A percentile compares a stretch with the other conserved stretches of the same genome.
phyloP scores from a whole-genome alignment of 23 tunicate species.

The Styela clava region DNA sequence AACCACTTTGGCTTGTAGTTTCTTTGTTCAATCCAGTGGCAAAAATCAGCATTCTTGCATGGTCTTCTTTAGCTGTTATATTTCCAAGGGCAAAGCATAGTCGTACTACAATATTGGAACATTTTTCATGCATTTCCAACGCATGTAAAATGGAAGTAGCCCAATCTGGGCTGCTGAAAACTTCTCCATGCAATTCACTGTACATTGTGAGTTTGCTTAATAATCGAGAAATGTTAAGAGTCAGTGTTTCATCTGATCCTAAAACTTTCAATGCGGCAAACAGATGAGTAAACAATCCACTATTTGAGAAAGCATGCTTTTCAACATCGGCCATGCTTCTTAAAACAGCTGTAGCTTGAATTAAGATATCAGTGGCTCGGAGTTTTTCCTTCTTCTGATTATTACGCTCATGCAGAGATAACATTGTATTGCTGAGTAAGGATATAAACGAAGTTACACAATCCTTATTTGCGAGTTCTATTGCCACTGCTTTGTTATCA shows the following conservation, averaged over 20 bases:
- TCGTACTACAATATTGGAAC: constrained; percentile 44
- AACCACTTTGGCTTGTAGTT: neutral
- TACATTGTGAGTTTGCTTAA: constrained; percentile 83
- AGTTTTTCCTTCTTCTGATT: constrained; percentile 34
- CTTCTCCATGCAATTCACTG: neutral
- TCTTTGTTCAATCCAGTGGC: neutral
- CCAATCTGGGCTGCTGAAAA: constrained; percentile 32
- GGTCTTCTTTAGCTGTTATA: constrained; percentile 44
- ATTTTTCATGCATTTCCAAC: constrained; percentile 7
- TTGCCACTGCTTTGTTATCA: constrained; percentile 51
- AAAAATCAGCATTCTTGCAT: constrained; percentile 21
- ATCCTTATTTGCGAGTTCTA: neutral
- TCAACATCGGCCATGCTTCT: constrained; percentile 72
- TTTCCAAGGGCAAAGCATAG: constrained; percentile 75
- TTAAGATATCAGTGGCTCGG: constrained; percentile 51
- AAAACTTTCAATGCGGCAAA: constrained; percentile 30
- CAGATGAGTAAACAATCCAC: constrained; percentile 6
- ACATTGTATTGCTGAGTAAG: constrained; percentile 22
- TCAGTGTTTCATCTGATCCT: constrained; percentile 40
- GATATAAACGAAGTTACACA: constrained; percentile 15
- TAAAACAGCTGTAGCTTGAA: constrained; percentile 55
- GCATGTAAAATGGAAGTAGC: constrained; percentile 26
- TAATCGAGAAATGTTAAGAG: constrained; percentile 56
- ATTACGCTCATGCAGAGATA: constrained; percentile 9
- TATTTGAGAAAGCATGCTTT: constrained; percentile 21